Conservation (phyloP, 2,888 invertebrate species). For the Crioceris asparagi region DNA sequence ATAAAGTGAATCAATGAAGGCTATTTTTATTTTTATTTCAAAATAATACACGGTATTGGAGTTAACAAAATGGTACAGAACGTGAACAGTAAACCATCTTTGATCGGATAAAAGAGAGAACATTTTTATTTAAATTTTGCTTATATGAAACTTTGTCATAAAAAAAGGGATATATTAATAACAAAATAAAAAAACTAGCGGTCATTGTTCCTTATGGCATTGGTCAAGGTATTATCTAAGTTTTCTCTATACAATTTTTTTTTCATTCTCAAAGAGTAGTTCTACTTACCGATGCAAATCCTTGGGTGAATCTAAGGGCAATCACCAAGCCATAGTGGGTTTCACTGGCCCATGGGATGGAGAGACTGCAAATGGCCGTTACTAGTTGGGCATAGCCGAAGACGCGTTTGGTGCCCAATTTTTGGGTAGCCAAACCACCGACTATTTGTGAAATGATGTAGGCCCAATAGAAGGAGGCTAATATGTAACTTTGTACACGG, state of each 20-base stretch:
- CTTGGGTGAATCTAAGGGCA: conserved; percentile 52
- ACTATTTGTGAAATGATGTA: conserved; percentile 60
- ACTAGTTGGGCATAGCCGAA: conserved; percentile 59
- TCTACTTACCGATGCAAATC: conserved; percentile 52
- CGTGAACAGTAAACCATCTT: too few relatives aligned
- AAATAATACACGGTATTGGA: too few relatives aligned
- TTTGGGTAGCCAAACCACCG: conserved; percentile 59
- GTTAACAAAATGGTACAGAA: too few relatives aligned
- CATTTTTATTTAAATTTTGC: too few relatives aligned
- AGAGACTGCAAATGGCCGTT: conserved; percentile 56
- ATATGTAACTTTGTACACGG: conserved; percentile 51
- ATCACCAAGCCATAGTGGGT: conserved; percentile 52
- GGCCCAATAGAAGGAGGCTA: conserved; percentile 63
- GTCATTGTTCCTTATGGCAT: background rate
- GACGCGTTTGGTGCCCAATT: conserved; percentile 58
- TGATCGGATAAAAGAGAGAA: too few relatives aligned
- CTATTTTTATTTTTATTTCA: too few relatives aligned
- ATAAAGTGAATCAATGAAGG: too few relatives aligned
- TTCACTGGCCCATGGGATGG: conserved; percentile 53
- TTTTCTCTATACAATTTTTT: too few relatives aligned
- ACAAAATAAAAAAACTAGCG: background rate
- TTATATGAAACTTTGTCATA: too few relatives aligned
- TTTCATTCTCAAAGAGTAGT: too few relatives aligned
- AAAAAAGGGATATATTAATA: too few relatives aligned
- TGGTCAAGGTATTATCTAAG: too few relatives aligned